Evolutionary conservation across 2,113 vertebrate genomes (phyloP), one percentile per base, ranked within the genome.

Genomic region (Brienomyrus brachyistius): DNA sequence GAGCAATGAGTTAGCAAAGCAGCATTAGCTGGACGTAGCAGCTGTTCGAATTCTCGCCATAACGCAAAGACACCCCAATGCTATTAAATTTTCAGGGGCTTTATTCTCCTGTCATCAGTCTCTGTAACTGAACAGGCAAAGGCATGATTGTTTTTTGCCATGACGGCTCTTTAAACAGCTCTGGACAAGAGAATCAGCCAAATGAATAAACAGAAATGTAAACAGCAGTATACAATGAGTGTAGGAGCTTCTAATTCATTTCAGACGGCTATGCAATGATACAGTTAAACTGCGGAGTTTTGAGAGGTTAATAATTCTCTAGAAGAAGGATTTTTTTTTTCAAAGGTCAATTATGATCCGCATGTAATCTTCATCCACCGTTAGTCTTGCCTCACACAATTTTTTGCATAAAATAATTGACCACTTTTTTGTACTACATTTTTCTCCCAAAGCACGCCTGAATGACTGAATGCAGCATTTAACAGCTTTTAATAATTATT

Each of bases 331-430:
- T 62, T 47, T 88, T 43, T 88, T 88, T 51, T 51, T 35, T 45
- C 17, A 47, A 45, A 88, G 87, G 87, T 88, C 87, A 66, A 54
- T 35, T 19, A 5, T 17, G 31, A 86, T 11, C 48, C 54, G 17
- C 50, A 7, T 10, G 62, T 59, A 15, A 51, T 66, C 40, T 35
- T 66, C 21, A 40, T 59, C 45, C 87, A 45, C 87, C 0, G 35
- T n/a, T 31, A 43, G 19, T 45, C 85, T 87, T 87, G 51, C 51
- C 35, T 56, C 27, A 21, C 35, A 23, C 56, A 59, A 11, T 88
- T 88, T 88, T 62, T 62, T 9, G 15, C 31, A 88, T 43, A 88
- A 54, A 66, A 88, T 62, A 88, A 88, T 88, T 62, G 86, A 66
- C 54, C 40, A 17, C 56, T 88, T 66, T 62, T 88, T 70, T 70